phyloP scores from a whole-genome alignment of 2,888 invertebrate species.

The Plusia festucae region DNA sequence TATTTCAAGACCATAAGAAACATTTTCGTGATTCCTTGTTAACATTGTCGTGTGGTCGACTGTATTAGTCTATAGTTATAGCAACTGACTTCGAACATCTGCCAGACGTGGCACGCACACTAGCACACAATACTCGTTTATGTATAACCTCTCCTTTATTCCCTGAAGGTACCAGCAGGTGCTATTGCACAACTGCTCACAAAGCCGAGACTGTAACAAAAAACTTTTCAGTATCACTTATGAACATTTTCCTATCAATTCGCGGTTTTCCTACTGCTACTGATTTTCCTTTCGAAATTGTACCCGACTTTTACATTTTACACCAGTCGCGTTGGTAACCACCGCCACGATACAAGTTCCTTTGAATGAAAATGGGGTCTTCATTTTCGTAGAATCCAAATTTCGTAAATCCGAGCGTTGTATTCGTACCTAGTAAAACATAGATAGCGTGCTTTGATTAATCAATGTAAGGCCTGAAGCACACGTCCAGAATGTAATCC shows the following conservation, averaged over 20 bases:
- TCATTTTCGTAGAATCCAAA: neutral
- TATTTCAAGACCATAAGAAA: neutral
- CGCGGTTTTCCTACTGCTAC: neutral
- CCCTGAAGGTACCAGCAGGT: constrained; percentile 2
- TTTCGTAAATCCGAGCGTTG: neutral
- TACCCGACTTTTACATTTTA: too few relatives aligned
- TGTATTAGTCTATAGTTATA: neutral
- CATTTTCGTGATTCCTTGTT: neutral
- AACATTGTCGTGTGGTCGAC: neutral
- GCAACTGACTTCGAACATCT: neutral
- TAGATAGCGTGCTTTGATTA: constrained; percentile 15
- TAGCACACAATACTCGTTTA: constrained; percentile 1
- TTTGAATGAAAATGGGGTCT: too few relatives aligned
- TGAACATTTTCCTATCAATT: neutral
- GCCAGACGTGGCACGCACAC: constrained; percentile 4
- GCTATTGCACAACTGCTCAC: constrained; percentile 1
- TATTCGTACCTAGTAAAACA: neutral
- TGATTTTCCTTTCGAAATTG: too few relatives aligned
- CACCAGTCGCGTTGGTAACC: too few relatives aligned
- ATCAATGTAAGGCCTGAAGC: constrained; percentile 7
- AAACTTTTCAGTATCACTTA: neutral
- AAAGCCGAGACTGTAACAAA: neutral
- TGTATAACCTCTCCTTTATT: neutral
- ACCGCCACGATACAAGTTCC: too few relatives aligned
- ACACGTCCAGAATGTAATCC: constrained; percentile 32